These are phyloP conservation scores for Eublepharis macularius DNA, from an alignment of 2,113 vertebrate genomes.

Conservation along the genomic window DNA sequence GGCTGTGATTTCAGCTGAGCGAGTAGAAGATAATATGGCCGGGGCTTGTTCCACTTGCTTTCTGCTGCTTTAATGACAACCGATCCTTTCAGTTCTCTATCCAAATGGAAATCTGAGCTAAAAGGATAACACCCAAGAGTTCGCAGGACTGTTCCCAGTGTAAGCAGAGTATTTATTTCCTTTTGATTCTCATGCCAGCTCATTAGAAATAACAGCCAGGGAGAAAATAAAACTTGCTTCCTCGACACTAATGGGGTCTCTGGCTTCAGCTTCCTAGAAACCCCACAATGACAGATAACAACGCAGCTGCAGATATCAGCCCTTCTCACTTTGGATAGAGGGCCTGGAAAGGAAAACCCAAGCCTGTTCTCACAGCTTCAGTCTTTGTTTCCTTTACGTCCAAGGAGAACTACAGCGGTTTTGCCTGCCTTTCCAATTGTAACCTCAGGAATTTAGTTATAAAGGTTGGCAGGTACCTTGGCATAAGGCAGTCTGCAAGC, in stretches of 20 bases:
- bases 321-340: slow-evolving; percentile 6
- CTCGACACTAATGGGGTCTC: slow-evolving; percentile 12
- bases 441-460: not conserved
- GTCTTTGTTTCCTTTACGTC: not conserved
- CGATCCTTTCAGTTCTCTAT: slow-evolving; percentile 40
- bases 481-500: not conserved
- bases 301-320: not conserved
- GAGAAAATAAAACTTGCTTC: slow-evolving; percentile 2
- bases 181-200: slow-evolving; percentile 34
- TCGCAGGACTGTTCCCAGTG: slow-evolving; percentile 1
- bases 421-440: not conserved
- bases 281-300: not conserved
- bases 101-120: slow-evolving; percentile 39
- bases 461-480: not conserved
- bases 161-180: slow-evolving; percentile 33
- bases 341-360: not conserved
- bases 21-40: slow-evolving; percentile 38
- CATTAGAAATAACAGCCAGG: slow-evolving; percentile 8
- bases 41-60: slow-evolving; percentile 55
- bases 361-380: not conserved
- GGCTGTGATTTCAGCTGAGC: slow-evolving; percentile 46
- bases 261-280: not conserved
- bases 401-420: not conserved
- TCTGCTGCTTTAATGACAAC: slow-evolving; percentile 55
- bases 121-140: not conserved